A percentile compares a stretch with the other conserved stretches of the same genome.
Conservation (phyloP, 1,140 invertebrate genomes). For the Lasioglossum baleicum region DNA sequence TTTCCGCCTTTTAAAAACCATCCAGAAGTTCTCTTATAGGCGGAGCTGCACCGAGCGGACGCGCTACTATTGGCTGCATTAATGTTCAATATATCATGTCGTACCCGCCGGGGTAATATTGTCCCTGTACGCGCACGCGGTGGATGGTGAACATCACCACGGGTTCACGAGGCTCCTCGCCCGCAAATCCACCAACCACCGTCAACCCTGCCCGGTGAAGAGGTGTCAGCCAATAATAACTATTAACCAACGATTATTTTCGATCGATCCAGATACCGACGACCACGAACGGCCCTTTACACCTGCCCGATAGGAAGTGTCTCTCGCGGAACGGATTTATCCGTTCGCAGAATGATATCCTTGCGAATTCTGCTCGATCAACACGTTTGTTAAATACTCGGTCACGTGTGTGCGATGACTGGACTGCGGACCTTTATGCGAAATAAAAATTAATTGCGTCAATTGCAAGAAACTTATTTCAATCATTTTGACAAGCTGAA, state of each 20-base stretch:
- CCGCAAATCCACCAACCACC: not conserved
- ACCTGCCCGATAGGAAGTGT: no score
- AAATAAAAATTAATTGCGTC: no score
- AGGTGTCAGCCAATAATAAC: not conserved
- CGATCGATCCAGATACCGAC: constrained; percentile 7
- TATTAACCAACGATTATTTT: not conserved
- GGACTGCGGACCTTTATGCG: no score
- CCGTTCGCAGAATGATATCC: no score
- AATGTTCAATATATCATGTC: constrained; percentile 61
- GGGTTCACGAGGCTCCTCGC: not conserved
- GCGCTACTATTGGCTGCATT: constrained; percentile 53
- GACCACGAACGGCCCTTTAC: no score
- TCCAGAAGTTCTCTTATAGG: constrained; percentile 54
- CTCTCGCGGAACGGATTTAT: no score
- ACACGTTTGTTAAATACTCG: no score
- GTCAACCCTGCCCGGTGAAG: not conserved
- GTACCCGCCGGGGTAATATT: constrained; percentile 36
- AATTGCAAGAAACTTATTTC: no score
- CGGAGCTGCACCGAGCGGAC: constrained; percentile 52
- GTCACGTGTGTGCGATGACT: no score
- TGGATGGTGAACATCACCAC: not conserved
- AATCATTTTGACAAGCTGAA: no score
- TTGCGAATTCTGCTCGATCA: no score
- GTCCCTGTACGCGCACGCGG: not conserved
- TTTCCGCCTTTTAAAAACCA: constrained; percentile 64